Conservation (phyloP, 2,888 invertebrate species). For the Ptychoptera contaminata region DNA sequence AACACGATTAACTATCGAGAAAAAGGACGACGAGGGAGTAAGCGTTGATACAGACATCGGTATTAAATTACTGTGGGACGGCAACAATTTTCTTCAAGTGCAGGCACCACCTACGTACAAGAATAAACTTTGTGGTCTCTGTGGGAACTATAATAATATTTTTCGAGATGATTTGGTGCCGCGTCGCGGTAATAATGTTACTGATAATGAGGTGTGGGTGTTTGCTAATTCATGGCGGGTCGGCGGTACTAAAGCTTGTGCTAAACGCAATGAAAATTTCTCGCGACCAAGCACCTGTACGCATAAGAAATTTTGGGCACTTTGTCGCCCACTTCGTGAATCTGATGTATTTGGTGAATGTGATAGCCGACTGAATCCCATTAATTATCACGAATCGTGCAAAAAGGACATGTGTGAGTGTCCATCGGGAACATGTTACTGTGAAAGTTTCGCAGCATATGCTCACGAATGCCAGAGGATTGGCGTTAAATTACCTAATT, state of each 20-base stretch:
- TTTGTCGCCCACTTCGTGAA: slow-evolving; percentile 37
- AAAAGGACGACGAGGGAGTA: slow-evolving; percentile 46
- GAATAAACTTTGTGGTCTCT: slow-evolving; percentile 72
- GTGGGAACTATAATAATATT: slow-evolving; percentile 85
- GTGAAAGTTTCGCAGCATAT: slow-evolving; percentile 80
- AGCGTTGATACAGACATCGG: slow-evolving; percentile 55
- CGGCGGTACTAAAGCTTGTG: slow-evolving; percentile 60
- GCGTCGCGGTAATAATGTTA: slow-evolving; percentile 48
- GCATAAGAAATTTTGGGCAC: slow-evolving; percentile 33
- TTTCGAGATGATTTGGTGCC: slow-evolving; percentile 71
- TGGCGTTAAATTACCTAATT: slow-evolving; percentile 53
- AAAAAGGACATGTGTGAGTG: slow-evolving; percentile 81
- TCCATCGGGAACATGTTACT: slow-evolving; percentile 64
- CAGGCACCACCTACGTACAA: slow-evolving; percentile 57
- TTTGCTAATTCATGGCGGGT: slow-evolving; percentile 88
- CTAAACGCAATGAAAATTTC: slow-evolving; percentile 35
- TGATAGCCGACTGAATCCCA: slow-evolving; percentile 59
- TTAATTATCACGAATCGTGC: slow-evolving; percentile 75
- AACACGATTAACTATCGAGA: slow-evolving; percentile 42
- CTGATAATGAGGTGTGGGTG: slow-evolving; percentile 41
- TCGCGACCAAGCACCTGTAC: slow-evolving; percentile 33
- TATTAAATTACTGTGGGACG: slow-evolving; percentile 80
- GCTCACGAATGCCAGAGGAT: slow-evolving; percentile 70
- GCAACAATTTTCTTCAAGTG: slow-evolving; percentile 82
- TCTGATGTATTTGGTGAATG: slow-evolving; percentile 55